Conservation (phyloP, 2,113 vertebrate genomes). For the Suncus etruscus region DNA sequence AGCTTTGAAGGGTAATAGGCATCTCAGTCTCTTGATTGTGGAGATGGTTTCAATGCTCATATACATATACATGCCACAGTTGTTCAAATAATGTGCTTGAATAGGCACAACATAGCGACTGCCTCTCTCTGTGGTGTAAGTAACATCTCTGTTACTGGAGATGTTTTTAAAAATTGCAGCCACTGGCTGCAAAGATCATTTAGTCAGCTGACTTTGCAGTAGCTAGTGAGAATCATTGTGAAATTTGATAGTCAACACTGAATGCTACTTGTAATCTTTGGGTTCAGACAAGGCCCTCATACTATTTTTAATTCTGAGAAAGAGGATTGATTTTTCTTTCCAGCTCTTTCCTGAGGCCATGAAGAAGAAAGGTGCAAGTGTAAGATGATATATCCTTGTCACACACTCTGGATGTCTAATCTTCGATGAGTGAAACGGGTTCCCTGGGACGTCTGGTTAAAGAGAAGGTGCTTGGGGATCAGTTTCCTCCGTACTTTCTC, state of each 20-base stretch:
- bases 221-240: neutral
- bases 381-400: neutral
- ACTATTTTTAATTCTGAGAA: constrained; percentile 54
- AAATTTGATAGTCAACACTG: constrained; percentile 33
- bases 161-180: constrained; percentile 10
- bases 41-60: neutral
- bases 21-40: neutral
- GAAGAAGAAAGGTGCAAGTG: constrained; percentile 9
- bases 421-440: neutral
- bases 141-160: neutral
- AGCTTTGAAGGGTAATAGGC: neutral
- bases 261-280: constrained; percentile 47
- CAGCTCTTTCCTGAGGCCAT: neutral
- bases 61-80: neutral
- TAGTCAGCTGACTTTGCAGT: neutral
- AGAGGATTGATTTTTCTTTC: constrained; percentile 2
- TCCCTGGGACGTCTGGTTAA: neutral
- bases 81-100: neutral
- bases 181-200: neutral
- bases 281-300: neutral
- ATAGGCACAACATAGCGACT: too few species aligned
- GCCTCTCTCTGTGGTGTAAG: too few species aligned
- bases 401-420: neutral
- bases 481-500: neutral
- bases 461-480: neutral